phyloP scores from a whole-genome alignment of 2,113 vertebrate species.

The Ptilonorhynchus violaceus region DNA sequence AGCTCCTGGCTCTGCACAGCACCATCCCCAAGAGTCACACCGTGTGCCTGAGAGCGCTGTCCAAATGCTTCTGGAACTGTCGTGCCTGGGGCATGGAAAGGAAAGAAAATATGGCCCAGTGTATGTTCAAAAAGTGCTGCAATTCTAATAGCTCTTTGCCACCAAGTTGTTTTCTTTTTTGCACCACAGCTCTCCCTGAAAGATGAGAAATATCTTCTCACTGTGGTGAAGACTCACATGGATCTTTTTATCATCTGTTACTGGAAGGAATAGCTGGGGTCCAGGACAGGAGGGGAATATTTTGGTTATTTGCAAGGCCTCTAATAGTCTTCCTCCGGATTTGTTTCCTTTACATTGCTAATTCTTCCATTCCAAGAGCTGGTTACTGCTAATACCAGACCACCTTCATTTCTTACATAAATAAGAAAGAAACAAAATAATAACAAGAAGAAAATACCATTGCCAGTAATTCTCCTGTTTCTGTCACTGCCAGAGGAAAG shows the following conservation, averaged over 20 bases:
- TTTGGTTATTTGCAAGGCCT: not conserved
- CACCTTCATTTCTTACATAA: not conserved
- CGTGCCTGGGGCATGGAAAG: not conserved
- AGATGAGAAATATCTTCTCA: not conserved
- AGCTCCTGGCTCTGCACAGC: no score
- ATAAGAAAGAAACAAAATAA: not conserved
- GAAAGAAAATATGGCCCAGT: not conserved
- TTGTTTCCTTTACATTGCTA: not conserved
- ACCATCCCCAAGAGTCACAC: no score
- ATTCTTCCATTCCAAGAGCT: not conserved
- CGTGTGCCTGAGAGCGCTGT: no score
- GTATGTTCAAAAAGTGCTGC: not conserved
- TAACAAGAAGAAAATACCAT: not conserved
- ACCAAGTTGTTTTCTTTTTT: not conserved
- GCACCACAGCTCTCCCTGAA: not conserved
- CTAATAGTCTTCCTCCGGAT: not conserved
- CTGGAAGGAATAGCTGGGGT: not conserved
- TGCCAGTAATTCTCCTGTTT: not conserved
- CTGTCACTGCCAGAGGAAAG: not conserved
- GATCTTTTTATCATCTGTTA: not conserved
- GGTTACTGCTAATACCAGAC: not conserved
- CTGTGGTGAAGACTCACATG: not conserved
- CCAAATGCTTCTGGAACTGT: no score
- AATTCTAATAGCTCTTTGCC: not conserved
- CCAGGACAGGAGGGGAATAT: not conserved